phyloP scores from a whole-genome alignment of 2,113 vertebrate genomes.

The Scartelaos histophorus region DNA sequence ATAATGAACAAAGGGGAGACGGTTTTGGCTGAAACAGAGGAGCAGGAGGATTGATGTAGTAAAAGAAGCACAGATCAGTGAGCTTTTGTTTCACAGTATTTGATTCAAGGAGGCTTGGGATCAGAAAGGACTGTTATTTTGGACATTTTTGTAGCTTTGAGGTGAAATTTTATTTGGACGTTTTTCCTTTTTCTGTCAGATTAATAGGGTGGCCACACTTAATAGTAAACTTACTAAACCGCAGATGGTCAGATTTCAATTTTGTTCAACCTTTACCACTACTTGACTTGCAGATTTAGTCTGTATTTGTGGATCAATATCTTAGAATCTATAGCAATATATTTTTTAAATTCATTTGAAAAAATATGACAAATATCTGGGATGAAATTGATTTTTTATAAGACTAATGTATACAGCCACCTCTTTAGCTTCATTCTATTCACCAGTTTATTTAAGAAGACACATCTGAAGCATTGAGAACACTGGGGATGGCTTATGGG shows the following conservation, averaged over 20 bases:
- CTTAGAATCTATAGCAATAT: not conserved
- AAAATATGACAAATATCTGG: no score
- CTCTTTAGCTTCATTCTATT: not conserved
- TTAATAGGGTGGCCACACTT: not conserved
- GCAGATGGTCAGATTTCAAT: not conserved
- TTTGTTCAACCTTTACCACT: no score
- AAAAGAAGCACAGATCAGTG: slow-evolving; percentile 32
- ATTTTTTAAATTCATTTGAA: not conserved
- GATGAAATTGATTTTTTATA: no score
- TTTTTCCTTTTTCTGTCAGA: not conserved
- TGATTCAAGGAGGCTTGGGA: slow-evolving; percentile 17
- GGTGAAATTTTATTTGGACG: not conserved
- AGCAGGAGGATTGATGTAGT: slow-evolving; percentile 32
- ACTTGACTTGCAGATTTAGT: not conserved
- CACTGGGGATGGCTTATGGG: not conserved
- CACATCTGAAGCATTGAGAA: not conserved
- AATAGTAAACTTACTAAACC: not conserved
- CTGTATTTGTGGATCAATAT: not conserved
- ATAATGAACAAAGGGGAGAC: slow-evolving; percentile 31
- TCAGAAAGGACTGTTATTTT: not conserved
- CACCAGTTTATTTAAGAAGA: not conserved
- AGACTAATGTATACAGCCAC: no score
- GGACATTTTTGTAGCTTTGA: not conserved
- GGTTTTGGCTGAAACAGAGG: slow-evolving; percentile 16
- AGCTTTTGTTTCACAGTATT: slow-evolving; percentile 33